phyloP scores from a whole-genome alignment of 2,113 vertebrate species.

The Neogale vison region DNA sequence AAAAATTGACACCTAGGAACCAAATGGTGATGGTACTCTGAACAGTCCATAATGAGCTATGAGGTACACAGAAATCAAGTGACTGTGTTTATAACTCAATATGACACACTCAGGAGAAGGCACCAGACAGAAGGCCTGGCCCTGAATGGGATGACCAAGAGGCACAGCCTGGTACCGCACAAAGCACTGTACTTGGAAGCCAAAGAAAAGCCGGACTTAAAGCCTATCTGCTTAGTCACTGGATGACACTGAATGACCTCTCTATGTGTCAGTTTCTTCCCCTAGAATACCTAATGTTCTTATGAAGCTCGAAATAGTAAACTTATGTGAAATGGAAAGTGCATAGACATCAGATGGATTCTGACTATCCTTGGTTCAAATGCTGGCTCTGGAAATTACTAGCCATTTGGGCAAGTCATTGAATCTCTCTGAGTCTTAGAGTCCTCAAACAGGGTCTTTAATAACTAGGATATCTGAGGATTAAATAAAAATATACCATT shows the following conservation, averaged over 20 bases:
- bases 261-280: background rate
- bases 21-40: background rate
- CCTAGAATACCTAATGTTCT: background rate
- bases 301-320: background rate
- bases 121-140: background rate
- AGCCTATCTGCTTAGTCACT: constrained; percentile 15
- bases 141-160: background rate
- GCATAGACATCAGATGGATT: background rate
- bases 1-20: background rate
- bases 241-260: background rate
- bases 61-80: background rate
- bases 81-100: background rate
- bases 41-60: background rate
- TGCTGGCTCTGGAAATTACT: constrained; percentile 10
- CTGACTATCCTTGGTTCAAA: constrained; percentile 32
- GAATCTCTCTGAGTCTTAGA: background rate
- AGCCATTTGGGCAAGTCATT: background rate
- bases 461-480: constrained; percentile 28
- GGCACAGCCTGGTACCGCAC: background rate
- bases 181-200: background rate
- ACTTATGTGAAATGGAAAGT: constrained; percentile 38
- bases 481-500: constrained; percentile 10
- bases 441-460: background rate
- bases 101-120: background rate
- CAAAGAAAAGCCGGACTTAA: background rate